Base-by-base conservation (phyloP, 2,888 invertebrate species). In the Eumerus sabulonum region DNA sequence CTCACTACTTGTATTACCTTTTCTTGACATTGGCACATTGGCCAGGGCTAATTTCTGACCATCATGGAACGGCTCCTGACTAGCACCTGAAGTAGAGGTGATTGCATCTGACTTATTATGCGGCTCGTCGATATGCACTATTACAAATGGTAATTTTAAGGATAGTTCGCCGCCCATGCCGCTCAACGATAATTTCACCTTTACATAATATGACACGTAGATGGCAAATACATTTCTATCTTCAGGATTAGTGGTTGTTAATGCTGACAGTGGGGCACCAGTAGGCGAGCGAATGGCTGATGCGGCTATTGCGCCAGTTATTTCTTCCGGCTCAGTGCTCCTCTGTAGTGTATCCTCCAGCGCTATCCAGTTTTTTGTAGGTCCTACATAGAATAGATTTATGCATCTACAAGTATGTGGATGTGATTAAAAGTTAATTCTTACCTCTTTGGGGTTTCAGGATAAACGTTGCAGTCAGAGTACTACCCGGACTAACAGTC, bases 361-460 rank as follows among this genome's bases (percentile, higher is more conserved):
- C 0, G 96, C 96, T 82, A 96, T 96, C 96, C 96, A 96, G 87
- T 96, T 96, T 89, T 96, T 96, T 50, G 96, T 96, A 12, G 94
- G 92, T 11, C 95, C 94, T 90, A 40, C 0, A 48, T n/a, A n/a
- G n/a, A n/a, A n/a, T n/a, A 45, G 4, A 9, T n/a, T 36, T 38
- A 36, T 11, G 14, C 9, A 48, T 19, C 36, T 54, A 53, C 38
- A 16, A 54, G 48, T 44, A 9, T 35, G n/a, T 38, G 19, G 1
- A 17, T 1, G n/a, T 17, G 9, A 16, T 5, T 19, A 14, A 38
- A 17, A 16, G 7, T 11, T 53, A 4, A n/a, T 40, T 16, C 84
- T 86, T 84, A 91, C 91, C 91, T 87, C 91, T 89, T 76, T 93
- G 92, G 0, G 96, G 96, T 13, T 92, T 91, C 13, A 96, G 89